These are phyloP conservation scores for Percopsis omiscomaycus DNA, from an alignment of 2,797 vertebrate genomes.

Conservation along the genomic window DNA sequence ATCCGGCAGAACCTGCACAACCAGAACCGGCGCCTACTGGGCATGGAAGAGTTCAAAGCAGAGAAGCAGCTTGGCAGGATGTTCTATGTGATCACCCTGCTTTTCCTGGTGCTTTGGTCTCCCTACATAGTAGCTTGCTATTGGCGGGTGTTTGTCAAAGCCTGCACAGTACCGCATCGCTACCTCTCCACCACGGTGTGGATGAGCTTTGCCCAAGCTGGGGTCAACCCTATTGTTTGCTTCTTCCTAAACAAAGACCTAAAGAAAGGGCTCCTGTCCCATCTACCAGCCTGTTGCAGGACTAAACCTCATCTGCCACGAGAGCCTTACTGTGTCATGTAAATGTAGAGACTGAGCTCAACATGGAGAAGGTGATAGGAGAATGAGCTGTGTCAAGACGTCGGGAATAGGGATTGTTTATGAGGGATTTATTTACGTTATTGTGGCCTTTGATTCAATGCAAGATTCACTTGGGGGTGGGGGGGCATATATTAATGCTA, in stretches of 20 bases:
- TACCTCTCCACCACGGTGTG: conserved; percentile 90
- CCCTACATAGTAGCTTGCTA: conserved; percentile 92
- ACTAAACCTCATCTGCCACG: conserved; percentile 87
- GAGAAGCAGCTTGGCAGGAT: conserved; percentile 90
- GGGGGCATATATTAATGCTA: neutral
- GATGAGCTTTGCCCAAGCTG: conserved; percentile 91
- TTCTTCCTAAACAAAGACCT: conserved; percentile 93
- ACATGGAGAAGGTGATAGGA: conserved; percentile 38
- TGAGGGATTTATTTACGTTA: conserved; percentile 51
- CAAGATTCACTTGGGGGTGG: conserved; percentile 47
- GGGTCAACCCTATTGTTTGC: conserved; percentile 89
- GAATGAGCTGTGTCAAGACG: conserved; percentile 18
- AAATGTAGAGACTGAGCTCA: conserved; percentile 59
- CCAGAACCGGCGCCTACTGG: conserved; percentile 86
- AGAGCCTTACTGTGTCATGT: conserved; percentile 91
- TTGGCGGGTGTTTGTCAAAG: conserved; percentile 91
- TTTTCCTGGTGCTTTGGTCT: conserved; percentile 90
- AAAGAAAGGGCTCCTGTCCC: conserved; percentile 88
- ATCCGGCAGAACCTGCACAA: conserved; percentile 88
- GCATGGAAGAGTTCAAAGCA: conserved; percentile 90
- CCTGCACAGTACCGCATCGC: conserved; percentile 86
- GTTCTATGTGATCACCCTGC: conserved; percentile 90
- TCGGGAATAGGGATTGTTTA: conserved; percentile 26
- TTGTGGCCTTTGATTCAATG: conserved; percentile 59
- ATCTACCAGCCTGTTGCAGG: conserved; percentile 86